Percentiles rank a stretch among this genome's conserved stretches.
These are phyloP conservation scores for Allacma fusca DNA, from an alignment of 2,888 invertebrate genomes.

Conservation along the genomic window DNA sequence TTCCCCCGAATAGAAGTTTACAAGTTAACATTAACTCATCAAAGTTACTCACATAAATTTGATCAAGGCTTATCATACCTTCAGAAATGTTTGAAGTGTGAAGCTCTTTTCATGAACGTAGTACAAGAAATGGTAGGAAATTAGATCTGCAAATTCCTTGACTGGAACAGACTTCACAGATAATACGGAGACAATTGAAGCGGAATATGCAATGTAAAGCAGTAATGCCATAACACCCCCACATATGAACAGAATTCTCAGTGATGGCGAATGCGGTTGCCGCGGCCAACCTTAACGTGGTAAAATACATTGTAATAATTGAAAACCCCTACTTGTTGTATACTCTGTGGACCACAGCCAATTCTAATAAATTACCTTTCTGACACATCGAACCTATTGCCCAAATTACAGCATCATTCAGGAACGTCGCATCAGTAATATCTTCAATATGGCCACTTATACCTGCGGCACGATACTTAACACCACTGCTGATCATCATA, in stretches of 20 bases:
- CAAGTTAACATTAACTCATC: too few relatives aligned
- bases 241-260: constrained; percentile 36
- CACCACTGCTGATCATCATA: constrained; percentile 21
- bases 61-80: neutral
- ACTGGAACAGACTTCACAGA: constrained; percentile 34
- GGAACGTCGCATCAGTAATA: neutral
- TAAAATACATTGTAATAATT: too few relatives aligned
- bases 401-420: constrained; percentile 31
- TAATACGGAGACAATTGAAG: constrained; percentile 37
- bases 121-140: constrained; percentile 13
- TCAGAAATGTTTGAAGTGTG: constrained; percentile 16
- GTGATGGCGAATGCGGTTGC: constrained; percentile 10
- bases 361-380: constrained; percentile 14
- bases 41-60: too few relatives aligned
- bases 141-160: neutral
- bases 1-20: neutral
- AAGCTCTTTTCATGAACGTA: constrained; percentile 27
- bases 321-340: too few relatives aligned
- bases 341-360: too few relatives aligned
- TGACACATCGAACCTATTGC: constrained; percentile 36
- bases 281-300: constrained; percentile 20
- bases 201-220: constrained; percentile 30
- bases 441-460: too few relatives aligned
- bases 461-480: neutral
- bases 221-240: constrained; percentile 21